Conservation (phyloP, 2,888 invertebrate genomes). For the Cataglyphis rosenhaueri region DNA sequence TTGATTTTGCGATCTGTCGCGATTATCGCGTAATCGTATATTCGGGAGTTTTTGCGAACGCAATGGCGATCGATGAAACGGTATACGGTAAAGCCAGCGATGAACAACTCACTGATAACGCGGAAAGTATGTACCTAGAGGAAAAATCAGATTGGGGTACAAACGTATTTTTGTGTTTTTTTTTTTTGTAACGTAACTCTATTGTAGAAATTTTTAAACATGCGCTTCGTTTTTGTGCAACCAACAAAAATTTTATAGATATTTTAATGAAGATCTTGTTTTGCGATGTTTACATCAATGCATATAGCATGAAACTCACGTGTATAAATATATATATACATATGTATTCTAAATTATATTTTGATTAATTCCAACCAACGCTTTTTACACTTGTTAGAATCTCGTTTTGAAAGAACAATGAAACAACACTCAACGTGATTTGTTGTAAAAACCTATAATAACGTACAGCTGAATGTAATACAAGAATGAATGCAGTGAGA, state of each 20-base stretch:
- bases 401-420: constrained; percentile 24
- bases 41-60: constrained; percentile 42
- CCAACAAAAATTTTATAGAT: neutral
- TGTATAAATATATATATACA: neutral
- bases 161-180: constrained; percentile 19
- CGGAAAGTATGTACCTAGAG: neutral
- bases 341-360: constrained; percentile 2
- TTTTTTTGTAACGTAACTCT: constrained; percentile 14
- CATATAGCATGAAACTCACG: neutral
- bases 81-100: neutral
- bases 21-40: constrained; percentile 48
- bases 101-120: constrained; percentile 28
- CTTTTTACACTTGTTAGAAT: constrained; percentile 20
- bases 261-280: neutral
- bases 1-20: constrained; percentile 52
- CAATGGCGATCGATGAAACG: constrained; percentile 21
- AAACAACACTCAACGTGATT: constrained; percentile 35
- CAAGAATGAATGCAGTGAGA: constrained; percentile 32
- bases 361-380: constrained; percentile 18
- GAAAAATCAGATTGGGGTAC: neutral
- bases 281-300: constrained; percentile 13
- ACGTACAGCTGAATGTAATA: constrained; percentile 2
- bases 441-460: constrained; percentile 33
- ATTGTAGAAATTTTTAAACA: constrained; percentile 4
- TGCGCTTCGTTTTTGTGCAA: neutral